Conservation (phyloP, 1,140 invertebrate species). For the Propsilocerus akamusi region DNA sequence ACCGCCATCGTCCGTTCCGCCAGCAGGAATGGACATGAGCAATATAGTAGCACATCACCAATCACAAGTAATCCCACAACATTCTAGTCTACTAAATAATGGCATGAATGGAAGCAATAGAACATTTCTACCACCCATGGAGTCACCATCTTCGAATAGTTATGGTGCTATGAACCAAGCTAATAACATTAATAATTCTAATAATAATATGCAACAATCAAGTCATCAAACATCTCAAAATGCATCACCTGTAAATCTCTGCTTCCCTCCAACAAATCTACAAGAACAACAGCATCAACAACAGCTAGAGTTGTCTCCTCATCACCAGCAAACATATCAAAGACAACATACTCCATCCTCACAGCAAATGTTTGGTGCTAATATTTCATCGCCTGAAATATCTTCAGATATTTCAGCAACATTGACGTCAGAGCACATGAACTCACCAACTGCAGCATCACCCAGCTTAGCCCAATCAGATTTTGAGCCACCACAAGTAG, state of each 20-base stretch:
- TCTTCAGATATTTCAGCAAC: constrained; percentile 59
- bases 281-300: not conserved
- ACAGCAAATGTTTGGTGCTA: constrained; percentile 13
- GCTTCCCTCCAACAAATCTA: not conserved
- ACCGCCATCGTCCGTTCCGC: too few relatives aligned
- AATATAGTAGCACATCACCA: too few relatives aligned
- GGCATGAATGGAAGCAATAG: not conserved
- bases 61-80: not conserved
- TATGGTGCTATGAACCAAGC: constrained; percentile 1
- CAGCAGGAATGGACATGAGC: too few relatives aligned
- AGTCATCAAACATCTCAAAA: not conserved
- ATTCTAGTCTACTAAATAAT: not conserved
- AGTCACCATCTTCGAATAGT: not conserved
- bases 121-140: not conserved
- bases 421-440: constrained; percentile 46
- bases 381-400: constrained; percentile 30
- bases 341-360: constrained; percentile 12
- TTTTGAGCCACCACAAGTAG: constrained; percentile 46
- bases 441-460: constrained; percentile 37
- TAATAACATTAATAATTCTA: too few relatives aligned
- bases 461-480: constrained; percentile 51
- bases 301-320: not conserved
- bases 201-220: not conserved
- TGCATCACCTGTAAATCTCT: not conserved
- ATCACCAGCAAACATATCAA: not conserved